Evolutionary conservation across 2,113 vertebrate genomes (phyloP), one percentile per base, ranked within the genome.

Genomic region (Nothoprocta perdicaria): DNA sequence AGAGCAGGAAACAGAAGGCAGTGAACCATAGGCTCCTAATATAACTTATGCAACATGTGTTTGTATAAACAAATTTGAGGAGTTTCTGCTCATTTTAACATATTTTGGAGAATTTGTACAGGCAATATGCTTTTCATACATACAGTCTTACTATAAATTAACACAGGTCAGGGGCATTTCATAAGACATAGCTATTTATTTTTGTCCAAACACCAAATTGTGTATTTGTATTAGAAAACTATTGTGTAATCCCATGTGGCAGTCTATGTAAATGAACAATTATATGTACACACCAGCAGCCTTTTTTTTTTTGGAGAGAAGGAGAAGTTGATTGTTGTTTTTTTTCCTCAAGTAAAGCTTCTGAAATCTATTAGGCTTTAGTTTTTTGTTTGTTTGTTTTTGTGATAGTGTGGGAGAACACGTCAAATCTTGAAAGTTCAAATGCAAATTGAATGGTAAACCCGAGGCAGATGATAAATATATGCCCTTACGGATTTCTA

Each of bases 331-430:
- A 46, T n/a, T 45, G 43, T 14, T 14, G 14, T 16, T 12, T 66
- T 52, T 78, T 74, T 66, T 7, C 23, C 40, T 12, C 12, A 68
- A 29, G 18, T 38, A 10, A 35, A 52, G 45, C 57, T 68, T 14
- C 12, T 55, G 41, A 77, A 74, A 78, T 58, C 4, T 7, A 9
- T 57, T 38, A 23, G 93, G 7, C 35, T 57, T 38, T 26, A 92
- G 57, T 65, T 45, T 45, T 45, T 15, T 45, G 18, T 19, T 46
- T 46, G 17, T 46, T 19, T 46, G 18, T 7, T 46, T 46, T 19
- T 46, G 17, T 46, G 17, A 19, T 48, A 22, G 46, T 12, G 1
- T 2, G 1, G 4, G 0, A 17, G 40, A 61, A 40, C 5, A 2
- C 43, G 6, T 33, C 86, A 24, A 77, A 78, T 61, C 17, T n/a